These are phyloP conservation scores for honey bee (Apis mellifera) DNA, from an alignment of 1,140 invertebrate genomes.

Conservation along the genomic window Amel_HAv3.1 CM009940.2:7272501-7273000, in stretches of 20 bases:
- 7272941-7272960: conserved; percentile 33
- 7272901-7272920: conserved; percentile 52
- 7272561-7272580: not conserved
- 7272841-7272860: conserved; percentile 35
- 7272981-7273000: not conserved
- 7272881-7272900: conserved; percentile 28
- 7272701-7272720: not conserved
- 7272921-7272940: not conserved
- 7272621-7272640: not conserved
- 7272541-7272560: too few species aligned
- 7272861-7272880: not conserved
- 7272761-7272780: not conserved
- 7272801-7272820: not conserved
- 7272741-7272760: conserved; percentile 21
- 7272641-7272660: conserved; percentile 5
- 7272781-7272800: too few species aligned
- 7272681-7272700: conserved; percentile 6
- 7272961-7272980: conserved; percentile 26
- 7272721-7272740: conserved; percentile 25
- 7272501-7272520: too few species aligned
- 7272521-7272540: too few species aligned
- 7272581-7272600: not conserved
- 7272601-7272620: too few species aligned
- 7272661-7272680: not conserved
- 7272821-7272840: conserved; percentile 23